phyloP scores from a whole-genome alignment of 2,113 vertebrate genomes.

The Eclectus roratus region DNA sequence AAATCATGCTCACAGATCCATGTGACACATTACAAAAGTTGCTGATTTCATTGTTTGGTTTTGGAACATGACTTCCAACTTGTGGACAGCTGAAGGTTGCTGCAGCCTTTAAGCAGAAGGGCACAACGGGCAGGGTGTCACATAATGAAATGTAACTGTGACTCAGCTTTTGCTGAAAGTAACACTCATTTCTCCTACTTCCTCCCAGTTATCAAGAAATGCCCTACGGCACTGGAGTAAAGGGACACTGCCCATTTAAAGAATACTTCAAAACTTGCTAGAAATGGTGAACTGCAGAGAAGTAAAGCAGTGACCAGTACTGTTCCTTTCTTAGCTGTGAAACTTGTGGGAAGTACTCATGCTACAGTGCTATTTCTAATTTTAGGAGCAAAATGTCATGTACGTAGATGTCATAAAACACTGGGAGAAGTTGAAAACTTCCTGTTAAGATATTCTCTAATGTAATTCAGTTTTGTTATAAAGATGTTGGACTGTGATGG shows the following conservation, averaged over 20 bases:
- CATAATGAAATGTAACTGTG: background rate
- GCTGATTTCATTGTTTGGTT: slow-evolving; percentile 37
- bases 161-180: slow-evolving; percentile 48
- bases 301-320: background rate
- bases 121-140: slow-evolving; percentile 10
- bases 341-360: background rate
- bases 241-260: background rate
- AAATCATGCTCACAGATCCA: slow-evolving; percentile 22
- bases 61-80: slow-evolving; percentile 35
- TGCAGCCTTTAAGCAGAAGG: background rate
- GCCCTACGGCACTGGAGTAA: background rate
- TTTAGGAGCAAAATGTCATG: background rate
- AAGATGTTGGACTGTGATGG: background rate
- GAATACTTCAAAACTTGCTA: background rate
- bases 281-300: background rate
- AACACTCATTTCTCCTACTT: slow-evolving; percentile 26
- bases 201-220: slow-evolving; percentile 36
- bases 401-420: background rate
- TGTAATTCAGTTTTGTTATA: background rate
- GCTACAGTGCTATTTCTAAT: background rate
- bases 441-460: background rate
- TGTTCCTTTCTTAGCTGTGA: background rate
- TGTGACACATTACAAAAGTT: slow-evolving; percentile 56
- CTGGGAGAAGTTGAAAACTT: background rate
- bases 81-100: background rate